phyloP scores from a whole-genome alignment of 1,140 invertebrate species.

The Pentalonia nigronervosa region DNA sequence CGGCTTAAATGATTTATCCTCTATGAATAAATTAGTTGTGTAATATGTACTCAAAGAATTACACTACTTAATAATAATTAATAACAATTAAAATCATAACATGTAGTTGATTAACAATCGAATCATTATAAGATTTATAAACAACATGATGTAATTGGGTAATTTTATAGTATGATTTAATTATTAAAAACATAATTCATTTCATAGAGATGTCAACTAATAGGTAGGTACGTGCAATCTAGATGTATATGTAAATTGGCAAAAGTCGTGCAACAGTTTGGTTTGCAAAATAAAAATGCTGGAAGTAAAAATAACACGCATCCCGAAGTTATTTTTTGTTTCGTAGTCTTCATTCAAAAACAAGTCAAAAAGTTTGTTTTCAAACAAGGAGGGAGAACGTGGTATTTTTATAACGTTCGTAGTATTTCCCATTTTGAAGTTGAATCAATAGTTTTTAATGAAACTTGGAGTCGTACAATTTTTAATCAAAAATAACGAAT shows the following conservation, averaged over 20 bases:
- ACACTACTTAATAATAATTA: background rate
- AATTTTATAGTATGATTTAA: background rate
- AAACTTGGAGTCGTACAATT: background rate
- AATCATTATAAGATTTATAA: background rate
- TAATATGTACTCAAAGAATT: background rate
- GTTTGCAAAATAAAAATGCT: background rate
- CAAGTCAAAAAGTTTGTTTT: constrained; percentile 26
- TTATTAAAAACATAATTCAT: background rate
- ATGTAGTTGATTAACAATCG: background rate
- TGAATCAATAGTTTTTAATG: background rate
- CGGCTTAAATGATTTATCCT: background rate
- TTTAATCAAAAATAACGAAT: constrained; percentile 4
- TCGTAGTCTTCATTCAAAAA: background rate
- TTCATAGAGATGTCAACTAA: background rate
- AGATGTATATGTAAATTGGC: background rate
- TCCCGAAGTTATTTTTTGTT: background rate
- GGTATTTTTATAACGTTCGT: background rate
- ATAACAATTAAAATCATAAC: constrained; percentile 14
- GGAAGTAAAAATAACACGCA: background rate
- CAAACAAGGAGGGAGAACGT: background rate
- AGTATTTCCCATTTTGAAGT: background rate
- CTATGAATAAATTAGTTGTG: background rate
- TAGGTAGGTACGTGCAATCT: background rate
- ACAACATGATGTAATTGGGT: background rate
- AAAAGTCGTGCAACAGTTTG: background rate